Conservation (phyloP, 2,797 vertebrate species). For the Champsocephalus esox region DNA sequence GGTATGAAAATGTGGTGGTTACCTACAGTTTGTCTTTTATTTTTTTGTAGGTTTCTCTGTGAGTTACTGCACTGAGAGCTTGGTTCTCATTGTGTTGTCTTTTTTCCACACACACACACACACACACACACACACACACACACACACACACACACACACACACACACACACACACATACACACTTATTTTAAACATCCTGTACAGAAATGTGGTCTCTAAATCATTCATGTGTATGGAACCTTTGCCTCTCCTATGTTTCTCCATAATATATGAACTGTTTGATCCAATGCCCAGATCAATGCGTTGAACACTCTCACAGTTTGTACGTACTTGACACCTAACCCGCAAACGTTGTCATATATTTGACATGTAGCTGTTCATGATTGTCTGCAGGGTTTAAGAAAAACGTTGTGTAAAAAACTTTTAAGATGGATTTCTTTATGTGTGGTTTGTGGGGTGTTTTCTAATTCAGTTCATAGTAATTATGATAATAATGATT, state of each 20-base stretch:
- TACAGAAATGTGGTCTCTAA: conserved; percentile 44
- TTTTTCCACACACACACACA: background rate
- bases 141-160: background rate
- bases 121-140: too few relatives aligned
- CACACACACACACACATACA: background rate
- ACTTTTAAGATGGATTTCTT: background rate
- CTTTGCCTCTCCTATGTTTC: conserved; percentile 43
- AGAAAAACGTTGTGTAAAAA: too few relatives aligned
- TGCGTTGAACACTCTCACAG: conserved; percentile 42
- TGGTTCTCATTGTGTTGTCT: conserved; percentile 8
- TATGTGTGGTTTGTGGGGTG: background rate
- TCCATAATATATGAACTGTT: conserved; percentile 68
- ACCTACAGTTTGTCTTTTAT: background rate
- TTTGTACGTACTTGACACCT: conserved; percentile 68
- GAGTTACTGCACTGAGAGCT: conserved; percentile 4
- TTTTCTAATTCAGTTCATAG: background rate
- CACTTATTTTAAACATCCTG: conserved; percentile 11
- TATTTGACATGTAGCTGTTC: conserved; percentile 22
- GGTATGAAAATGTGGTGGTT: background rate
- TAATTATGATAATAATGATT: background rate
- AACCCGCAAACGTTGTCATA: conserved; percentile 54
- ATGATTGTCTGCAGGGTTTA: background rate
- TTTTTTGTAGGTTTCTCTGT: conserved; percentile 10
- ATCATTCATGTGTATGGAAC: conserved; percentile 58
- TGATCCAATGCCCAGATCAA: conserved; percentile 70